A percentile compares a stretch with the other conserved stretches of the same genome.
Conservation (phyloP, 2,113 vertebrate species). For the Oryctolagus cuniculus region DNA sequence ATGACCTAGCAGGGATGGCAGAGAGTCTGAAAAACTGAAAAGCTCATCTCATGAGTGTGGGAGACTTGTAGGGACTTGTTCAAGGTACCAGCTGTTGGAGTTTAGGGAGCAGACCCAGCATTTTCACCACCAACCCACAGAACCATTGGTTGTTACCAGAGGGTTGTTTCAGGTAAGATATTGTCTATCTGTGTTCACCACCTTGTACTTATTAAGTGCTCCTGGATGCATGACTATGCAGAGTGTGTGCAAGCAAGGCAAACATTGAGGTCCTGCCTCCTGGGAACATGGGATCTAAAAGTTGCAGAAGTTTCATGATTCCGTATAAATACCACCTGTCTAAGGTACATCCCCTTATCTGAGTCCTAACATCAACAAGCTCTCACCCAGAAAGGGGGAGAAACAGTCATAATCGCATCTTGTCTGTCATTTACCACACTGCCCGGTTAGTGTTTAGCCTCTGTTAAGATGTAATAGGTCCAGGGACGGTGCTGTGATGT, state of each 20-base stretch:
- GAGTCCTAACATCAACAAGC: constrained; percentile 38
- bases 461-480: constrained; percentile 68
- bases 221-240: constrained; percentile 64
- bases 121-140: neutral
- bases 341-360: constrained; percentile 37
- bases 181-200: constrained; percentile 55
- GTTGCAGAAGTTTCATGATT: constrained; percentile 67
- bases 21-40: neutral
- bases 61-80: neutral
- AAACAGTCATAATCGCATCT: constrained; percentile 71
- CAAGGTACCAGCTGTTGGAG: neutral
- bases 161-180: constrained; percentile 44
- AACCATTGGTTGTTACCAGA: neutral
- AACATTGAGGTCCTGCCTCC: constrained; percentile 57
- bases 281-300: constrained; percentile 54
- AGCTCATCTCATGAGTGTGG: neutral
- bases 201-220: constrained; percentile 50
- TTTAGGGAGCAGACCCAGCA: neutral
- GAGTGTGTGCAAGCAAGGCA: constrained; percentile 57
- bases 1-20: neutral
- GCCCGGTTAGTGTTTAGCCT: constrained; percentile 77
- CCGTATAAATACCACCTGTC: constrained; percentile 59
- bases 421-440: constrained; percentile 74
- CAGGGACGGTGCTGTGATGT: no score
- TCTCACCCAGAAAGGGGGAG: constrained; percentile 70